phyloP scores from a whole-genome alignment of 2,888 invertebrate species.

The Dolomedes plantarius region DNA sequence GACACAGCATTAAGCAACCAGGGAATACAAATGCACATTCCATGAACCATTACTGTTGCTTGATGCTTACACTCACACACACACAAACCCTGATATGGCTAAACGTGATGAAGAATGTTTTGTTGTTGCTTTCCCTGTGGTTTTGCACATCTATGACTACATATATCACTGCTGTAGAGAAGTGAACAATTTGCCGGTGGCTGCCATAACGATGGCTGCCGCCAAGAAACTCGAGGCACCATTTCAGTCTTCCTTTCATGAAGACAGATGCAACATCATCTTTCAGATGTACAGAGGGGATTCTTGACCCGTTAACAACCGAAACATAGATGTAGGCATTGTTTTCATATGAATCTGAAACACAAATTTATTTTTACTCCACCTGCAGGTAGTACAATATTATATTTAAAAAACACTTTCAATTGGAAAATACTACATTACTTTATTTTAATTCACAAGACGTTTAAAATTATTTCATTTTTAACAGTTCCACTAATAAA shows the following conservation, averaged over 20 bases:
- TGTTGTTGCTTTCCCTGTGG: constrained; percentile 36
- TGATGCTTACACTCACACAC: constrained; percentile 8
- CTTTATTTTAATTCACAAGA: no score
- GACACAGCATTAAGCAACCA: constrained; percentile 66
- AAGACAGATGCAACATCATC: constrained; percentile 50
- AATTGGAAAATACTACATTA: no score
- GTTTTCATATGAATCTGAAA: constrained; percentile 99
- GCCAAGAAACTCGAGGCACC: constrained; percentile 62
- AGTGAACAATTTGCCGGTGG: constrained; percentile 57
- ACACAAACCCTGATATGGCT: constrained; percentile 69
- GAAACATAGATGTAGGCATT: constrained; percentile 99
- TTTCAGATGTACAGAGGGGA: constrained; percentile 96
- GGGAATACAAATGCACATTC: constrained; percentile 48
- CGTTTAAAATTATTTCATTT: no score
- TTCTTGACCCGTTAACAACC: constrained; percentile 98
- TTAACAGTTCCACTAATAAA: no score
- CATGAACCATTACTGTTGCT: not conserved
- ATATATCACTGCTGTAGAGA: constrained; percentile 67
- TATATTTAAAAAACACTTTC: no score
- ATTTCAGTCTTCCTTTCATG: constrained; percentile 41
- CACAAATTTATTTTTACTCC: no score
- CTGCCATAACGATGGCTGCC: constrained; percentile 31
- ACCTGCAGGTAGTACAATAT: no score
- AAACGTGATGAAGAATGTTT: constrained; percentile 51
- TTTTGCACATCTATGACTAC: constrained; percentile 66